These are phyloP conservation scores for Acromyrmex charruanus DNA, from an alignment of 1,140 invertebrate species.

Conservation along the genomic window DNA sequence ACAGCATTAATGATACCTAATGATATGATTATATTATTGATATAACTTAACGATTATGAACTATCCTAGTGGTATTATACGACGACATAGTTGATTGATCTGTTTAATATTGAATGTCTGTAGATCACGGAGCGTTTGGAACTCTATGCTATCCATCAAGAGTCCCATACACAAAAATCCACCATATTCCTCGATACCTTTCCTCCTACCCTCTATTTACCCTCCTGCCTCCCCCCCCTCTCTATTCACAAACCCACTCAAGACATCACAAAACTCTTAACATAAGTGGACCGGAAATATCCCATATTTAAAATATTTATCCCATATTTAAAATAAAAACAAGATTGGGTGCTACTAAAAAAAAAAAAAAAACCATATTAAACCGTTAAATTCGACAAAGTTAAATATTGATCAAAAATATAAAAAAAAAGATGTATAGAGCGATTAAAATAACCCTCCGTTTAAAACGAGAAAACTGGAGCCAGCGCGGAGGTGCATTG, in stretches of 20 bases:
- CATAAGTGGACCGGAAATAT: constrained; percentile 36
- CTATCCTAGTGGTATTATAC: constrained; percentile 86
- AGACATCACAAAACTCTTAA: constrained; percentile 51
- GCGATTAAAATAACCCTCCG: constrained; percentile 23
- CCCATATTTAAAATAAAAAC: constrained; percentile 20
- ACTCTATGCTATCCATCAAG: constrained; percentile 86
- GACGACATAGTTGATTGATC: constrained; percentile 87
- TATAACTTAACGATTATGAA: constrained; percentile 86
- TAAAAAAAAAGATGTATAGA: constrained; percentile 38
- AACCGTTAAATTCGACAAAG: constrained; percentile 54
- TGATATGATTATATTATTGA: constrained; percentile 87
- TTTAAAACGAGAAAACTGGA: constrained; percentile 43
- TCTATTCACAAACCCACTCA: constrained; percentile 30
- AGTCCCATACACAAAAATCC: constrained; percentile 51
- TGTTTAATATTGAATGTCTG: constrained; percentile 87
- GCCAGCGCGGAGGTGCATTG: constrained; percentile 47
- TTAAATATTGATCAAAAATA: constrained; percentile 32
- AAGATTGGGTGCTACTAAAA: constrained; percentile 41
- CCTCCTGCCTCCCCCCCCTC: too few relatives aligned
- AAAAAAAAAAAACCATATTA: constrained; percentile 7
- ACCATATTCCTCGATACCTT: constrained; percentile 60
- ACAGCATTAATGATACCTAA: constrained; percentile 85
- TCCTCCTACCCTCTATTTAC: constrained; percentile 11
- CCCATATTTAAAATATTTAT: constrained; percentile 5
- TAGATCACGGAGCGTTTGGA: constrained; percentile 87